Conservation (phyloP, 2,113 vertebrate genomes). For the Platycercus adscitus region DNA sequence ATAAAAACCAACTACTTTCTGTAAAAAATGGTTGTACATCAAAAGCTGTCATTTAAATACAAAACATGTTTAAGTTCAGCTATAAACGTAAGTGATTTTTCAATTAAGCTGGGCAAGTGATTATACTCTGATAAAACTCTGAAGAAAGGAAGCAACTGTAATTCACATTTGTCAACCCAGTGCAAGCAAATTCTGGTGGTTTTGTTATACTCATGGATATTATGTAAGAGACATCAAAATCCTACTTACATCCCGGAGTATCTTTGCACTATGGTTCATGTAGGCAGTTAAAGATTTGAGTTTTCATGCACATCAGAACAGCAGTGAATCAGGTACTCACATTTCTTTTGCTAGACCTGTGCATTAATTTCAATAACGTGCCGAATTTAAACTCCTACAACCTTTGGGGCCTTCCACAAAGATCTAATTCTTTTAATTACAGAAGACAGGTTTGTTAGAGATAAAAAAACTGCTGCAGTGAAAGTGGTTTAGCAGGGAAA, state of each 20-base stretch:
- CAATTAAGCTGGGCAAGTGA: conserved; percentile 67
- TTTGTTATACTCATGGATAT: conserved; percentile 7
- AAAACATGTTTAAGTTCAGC: conserved; percentile 73
- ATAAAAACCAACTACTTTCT: conserved; percentile 72
- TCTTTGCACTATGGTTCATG: background rate
- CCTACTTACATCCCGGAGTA: background rate
- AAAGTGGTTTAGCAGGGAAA: background rate
- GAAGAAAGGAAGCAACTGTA: conserved; percentile 51
- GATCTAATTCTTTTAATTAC: background rate
- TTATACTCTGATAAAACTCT: conserved; percentile 64
- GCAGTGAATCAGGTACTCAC: background rate
- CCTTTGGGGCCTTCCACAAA: background rate
- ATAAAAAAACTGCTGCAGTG: background rate
- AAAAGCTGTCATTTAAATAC: conserved; percentile 75
- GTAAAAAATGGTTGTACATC: conserved; percentile 70
- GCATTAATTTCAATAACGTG: background rate
- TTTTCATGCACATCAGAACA: background rate
- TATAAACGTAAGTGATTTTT: conserved; percentile 74
- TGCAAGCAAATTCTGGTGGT: background rate
- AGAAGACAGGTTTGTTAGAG: background rate
- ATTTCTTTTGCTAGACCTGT: background rate
- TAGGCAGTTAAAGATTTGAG: background rate
- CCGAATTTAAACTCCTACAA: background rate
- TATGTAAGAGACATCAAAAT: conserved; percentile 20
- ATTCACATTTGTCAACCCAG: conserved; percentile 50